Conservation (phyloP, 2,113 vertebrate genomes). For the Rousettus leschenaultii region DNA sequence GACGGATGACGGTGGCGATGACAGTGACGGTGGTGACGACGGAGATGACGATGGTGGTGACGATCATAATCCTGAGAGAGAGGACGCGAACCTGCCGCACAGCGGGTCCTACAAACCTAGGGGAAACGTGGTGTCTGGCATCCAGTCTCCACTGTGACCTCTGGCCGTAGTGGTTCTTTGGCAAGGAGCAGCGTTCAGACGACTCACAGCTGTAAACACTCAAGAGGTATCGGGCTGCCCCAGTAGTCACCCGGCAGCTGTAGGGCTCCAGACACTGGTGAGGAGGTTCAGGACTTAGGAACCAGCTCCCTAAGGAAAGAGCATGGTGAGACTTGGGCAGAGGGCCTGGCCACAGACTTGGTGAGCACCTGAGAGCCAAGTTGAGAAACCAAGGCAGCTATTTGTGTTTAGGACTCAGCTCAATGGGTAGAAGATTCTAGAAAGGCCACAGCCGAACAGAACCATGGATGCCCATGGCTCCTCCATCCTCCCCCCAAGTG, state of each 20-base stretch:
- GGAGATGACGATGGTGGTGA: accelerated
- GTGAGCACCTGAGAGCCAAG: background rate
- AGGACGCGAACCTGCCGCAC: background rate
- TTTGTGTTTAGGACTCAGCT: background rate
- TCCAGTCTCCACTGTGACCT: background rate
- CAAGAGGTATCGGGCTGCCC: background rate
- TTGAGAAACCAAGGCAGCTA: background rate
- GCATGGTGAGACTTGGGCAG: background rate
- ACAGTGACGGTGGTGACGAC: background rate
- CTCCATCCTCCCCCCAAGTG: background rate
- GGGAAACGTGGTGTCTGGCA: accelerated
- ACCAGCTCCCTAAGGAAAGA: background rate
- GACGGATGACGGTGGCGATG: no score
- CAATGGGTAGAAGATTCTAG: background rate
- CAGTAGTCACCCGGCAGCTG: accelerated
- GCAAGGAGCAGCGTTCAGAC: background rate
- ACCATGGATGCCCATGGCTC: background rate
- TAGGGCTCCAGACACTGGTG: background rate
- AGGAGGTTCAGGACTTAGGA: background rate
- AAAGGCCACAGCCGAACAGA: background rate
- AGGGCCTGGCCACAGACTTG: background rate
- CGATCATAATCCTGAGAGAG: background rate
- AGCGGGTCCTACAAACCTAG: background rate
- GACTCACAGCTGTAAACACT: no score
- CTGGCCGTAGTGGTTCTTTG: background rate